Percentiles rank a stretch among this genome's conserved stretches.
Evolutionary conservation across 1,140 invertebrate species (phyloP).

Genomic region (Pectinophora gossypiella): DNA sequence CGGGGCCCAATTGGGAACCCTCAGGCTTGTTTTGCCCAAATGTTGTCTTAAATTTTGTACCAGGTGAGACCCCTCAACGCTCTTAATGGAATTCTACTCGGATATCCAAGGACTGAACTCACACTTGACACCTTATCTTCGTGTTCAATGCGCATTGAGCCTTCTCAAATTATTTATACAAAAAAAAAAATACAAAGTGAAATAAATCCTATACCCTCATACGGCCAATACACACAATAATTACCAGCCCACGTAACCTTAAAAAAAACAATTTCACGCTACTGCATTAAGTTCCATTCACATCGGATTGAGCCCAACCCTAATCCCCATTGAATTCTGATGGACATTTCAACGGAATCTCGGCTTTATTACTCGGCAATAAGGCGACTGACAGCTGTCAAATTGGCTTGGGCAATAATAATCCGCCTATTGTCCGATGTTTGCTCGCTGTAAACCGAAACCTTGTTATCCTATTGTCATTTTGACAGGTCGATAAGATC

Average conservation of each 20-base stretch:
- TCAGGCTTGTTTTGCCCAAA: no score
- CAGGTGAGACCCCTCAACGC: no score
- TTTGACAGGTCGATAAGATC: constrained; percentile 12
- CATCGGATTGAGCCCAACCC: not conserved
- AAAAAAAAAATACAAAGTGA: no score
- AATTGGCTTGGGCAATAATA: constrained; percentile 5
- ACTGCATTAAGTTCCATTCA: not conserved
- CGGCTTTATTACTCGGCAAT: not conserved
- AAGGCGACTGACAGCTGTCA: not conserved
- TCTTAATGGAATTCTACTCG: no score
- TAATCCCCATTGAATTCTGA: not conserved
- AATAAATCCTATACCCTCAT: no score
- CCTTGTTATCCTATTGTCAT: constrained; percentile 17
- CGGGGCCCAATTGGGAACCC: no score
- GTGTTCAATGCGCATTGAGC: no score
- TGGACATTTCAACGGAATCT: not conserved
- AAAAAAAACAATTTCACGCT: constrained; percentile 4
- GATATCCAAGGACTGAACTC: no score
- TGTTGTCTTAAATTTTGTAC: no score
- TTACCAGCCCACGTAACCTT: not conserved
- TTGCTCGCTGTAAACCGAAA: constrained; percentile 14
- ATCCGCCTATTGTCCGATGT: constrained; percentile 12
- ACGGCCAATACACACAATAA: not conserved
- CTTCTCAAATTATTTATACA: no score
- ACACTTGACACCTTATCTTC: no score